Conservation (phyloP, 2,113 vertebrate species). For the Brachyhypopomus occidentalis region DNA sequence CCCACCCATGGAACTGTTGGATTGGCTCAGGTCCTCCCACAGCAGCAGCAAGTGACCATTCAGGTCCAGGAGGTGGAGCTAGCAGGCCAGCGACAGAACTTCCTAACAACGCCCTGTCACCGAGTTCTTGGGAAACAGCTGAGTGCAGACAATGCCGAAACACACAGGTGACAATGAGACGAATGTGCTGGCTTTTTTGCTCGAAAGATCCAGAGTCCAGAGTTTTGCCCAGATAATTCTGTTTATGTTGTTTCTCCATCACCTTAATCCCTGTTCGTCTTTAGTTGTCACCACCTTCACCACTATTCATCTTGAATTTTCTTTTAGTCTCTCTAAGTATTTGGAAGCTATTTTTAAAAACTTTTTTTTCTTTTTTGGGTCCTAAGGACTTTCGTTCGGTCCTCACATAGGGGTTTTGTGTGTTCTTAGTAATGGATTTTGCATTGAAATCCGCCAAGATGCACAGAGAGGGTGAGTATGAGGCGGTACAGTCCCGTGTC, state of each 20-base stretch:
- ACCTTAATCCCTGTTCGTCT: not conserved
- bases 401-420: not conserved
- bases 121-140: conserved; percentile 95
- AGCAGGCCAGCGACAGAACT: conserved; percentile 79
- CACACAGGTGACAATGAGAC: conserved; percentile 84
- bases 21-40: conserved; percentile 69
- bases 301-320: too few species aligned
- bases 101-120: conserved; percentile 89
- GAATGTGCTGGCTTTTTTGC: not conserved
- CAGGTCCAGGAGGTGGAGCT: conserved; percentile 93
- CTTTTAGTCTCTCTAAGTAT: too few species aligned
- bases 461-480: not conserved
- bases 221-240: not conserved
- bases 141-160: conserved; percentile 94
- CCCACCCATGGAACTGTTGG: conserved; percentile 62
- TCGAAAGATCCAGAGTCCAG: not conserved
- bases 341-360: too few species aligned
- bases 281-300: too few species aligned
- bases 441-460: too few species aligned
- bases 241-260: not conserved
- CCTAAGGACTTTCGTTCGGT: too few species aligned
- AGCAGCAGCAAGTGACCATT: conserved; percentile 94
- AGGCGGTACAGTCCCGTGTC: not conserved
- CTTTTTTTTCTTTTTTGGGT: too few species aligned
- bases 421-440: too few species aligned